These are phyloP conservation scores for Semnornis frantzii DNA, from an alignment of 2,113 vertebrate genomes.

Conservation along the genomic window DNA sequence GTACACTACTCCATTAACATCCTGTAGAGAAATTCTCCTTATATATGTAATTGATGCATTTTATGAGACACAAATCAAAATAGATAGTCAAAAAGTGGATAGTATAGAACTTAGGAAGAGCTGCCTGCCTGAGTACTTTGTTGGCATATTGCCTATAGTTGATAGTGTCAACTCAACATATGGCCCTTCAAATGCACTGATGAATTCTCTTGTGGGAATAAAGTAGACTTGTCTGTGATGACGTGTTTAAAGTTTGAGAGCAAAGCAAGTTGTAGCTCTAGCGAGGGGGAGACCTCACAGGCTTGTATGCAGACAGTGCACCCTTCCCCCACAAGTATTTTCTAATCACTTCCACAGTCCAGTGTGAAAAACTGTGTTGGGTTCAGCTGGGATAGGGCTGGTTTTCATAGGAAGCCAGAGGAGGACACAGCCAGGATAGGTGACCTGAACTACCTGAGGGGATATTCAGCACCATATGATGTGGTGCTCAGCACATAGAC, in stretches of 20 bases:
- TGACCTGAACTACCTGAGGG: neutral
- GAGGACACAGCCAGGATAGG: neutral
- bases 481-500: neutral
- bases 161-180: conserved; percentile 49
- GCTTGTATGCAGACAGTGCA: neutral
- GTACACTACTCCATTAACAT: conserved; percentile 38
- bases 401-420: no score
- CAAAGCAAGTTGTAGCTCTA: neutral
- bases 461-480: neutral
- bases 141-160: conserved; percentile 42
- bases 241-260: conserved; percentile 28
- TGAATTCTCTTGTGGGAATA: conserved; percentile 37
- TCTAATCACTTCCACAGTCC: neutral
- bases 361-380: neutral
- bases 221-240: conserved; percentile 50
- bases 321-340: neutral
- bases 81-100: conserved; percentile 53
- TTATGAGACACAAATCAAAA: conserved; percentile 64
- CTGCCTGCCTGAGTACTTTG: conserved; percentile 16
- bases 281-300: neutral
- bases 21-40: conserved; percentile 15
- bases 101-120: conserved; percentile 1
- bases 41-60: conserved; percentile 51
- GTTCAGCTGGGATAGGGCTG: neutral
- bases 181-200: conserved; percentile 48